Conservation (phyloP, 2,888 invertebrate genomes). For the Scaptomyza polygonia region DNA sequence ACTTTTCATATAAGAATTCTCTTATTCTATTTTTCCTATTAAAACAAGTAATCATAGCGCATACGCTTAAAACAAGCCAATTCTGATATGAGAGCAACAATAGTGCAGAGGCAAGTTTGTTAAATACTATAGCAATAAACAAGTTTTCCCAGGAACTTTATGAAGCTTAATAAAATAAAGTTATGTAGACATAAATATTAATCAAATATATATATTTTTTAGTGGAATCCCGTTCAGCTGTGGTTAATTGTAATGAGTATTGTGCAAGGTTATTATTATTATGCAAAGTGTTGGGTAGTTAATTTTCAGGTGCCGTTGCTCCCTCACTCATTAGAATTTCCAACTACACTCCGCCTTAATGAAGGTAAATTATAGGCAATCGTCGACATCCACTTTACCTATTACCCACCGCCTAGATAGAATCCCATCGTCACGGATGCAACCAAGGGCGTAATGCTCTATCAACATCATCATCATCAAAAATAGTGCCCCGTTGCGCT, state of each 20-base stretch:
- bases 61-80: too few species aligned
- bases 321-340: constrained; percentile 37
- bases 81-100: too few species aligned
- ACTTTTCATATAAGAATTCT: neutral
- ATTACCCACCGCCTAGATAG: constrained; percentile 4
- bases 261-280: constrained; percentile 2
- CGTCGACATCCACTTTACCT: neutral
- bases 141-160: neutral
- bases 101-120: neutral
- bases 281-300: constrained; percentile 12
- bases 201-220: too few species aligned
- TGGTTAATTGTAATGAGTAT: constrained; percentile 12
- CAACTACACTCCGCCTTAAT: constrained; percentile 4
- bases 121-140: neutral
- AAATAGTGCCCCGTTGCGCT: neutral
- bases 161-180: too few species aligned
- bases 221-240: constrained; percentile 34
- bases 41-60: neutral
- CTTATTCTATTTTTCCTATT: neutral
- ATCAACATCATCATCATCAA: neutral
- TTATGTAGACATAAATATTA: too few species aligned
- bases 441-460: constrained; percentile 3
- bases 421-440: constrained; percentile 10
- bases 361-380: constrained; percentile 39
- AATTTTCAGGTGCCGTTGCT: constrained; percentile 24